Base-by-base conservation (phyloP, 2,888 invertebrate species). In the Hydraecia micacea region DNA sequence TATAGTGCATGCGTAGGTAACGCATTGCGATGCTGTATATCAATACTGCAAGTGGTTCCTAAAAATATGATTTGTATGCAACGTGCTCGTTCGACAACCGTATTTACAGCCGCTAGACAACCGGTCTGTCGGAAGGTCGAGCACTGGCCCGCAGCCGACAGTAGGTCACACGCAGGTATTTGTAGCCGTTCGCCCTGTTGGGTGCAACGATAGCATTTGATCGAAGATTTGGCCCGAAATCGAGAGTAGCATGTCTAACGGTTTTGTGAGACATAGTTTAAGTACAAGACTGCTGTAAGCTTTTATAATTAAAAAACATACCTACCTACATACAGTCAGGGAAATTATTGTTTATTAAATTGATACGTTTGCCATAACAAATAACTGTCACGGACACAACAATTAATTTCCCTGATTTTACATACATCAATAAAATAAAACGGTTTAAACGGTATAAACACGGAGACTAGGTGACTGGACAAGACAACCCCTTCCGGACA, bases 101-200 rank as follows among this genome's bases (percentile, higher is more conserved):
- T 70, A 63, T 63, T 7, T 18, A 21, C n/a, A 36, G 63, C 7
- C 63, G 36, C 65, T 70, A 36, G 36, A 65, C 11, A 70, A 63
- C 70, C 70, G 70, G 70, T 63, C n/a, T 18, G 65, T n/a, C n/a
- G 65, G 36, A 63, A 70, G 70, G 70, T n/a, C 63, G 70, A 36
- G 62, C 63, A 18, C 9, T n/a, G 70, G 70, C 63, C 70, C 36
- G 65, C 36, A 63, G n/a, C 21, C 65, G 63, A n/a, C n/a, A 70
- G 63, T 70, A 36, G 70, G 63, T 36, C 70, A 70, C 69, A 6
- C 63, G 9, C 58, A 1, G 32, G 15, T n/a, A 6, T 36, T 18
- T 63, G 36, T n/a, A 36, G 63, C 70, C 36, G n/a, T 18, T 36
- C 36, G 65, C 36, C 11, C 36, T 25, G 4, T n/a, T 65, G 36